Evolutionary conservation across 2,888 invertebrate genomes (phyloP), one percentile per base, ranked within the genome.

Genomic region (Lasioglossum marginatum): DNA sequence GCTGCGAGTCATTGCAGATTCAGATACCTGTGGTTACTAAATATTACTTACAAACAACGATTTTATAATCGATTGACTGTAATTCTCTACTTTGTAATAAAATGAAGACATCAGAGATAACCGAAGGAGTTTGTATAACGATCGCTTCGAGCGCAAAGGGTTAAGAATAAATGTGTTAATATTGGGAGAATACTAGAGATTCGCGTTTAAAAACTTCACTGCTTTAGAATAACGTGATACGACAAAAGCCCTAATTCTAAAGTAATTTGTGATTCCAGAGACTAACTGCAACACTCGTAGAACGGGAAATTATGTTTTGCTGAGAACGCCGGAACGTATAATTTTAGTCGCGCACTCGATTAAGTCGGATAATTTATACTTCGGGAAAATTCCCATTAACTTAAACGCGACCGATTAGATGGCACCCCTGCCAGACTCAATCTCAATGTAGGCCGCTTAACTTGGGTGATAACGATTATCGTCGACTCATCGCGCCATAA

Each of bases 401-500:
- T 85, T 78, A 80, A 75, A 83, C 57, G 73, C 76, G 73, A 52
- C 70, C 75, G 79, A 79, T 85, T 86, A 85, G 86, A 90, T 74
- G 85, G 86, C 89, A 81, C 78, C 82, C 82, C 71, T 81, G 74
- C 81, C 71, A 43, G 79, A 85, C 83, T 86, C 83, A 82, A 85
- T 86, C 87, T 88, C 83, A 85, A 88, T 88, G 88, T 81, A 75
- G 89, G 77, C 82, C 83, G 85, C 88, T 91, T 87, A 90, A 90
- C 87, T 91, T 85, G 82, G 81, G 83, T 87, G 88, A 91, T 91
- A 91, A 91, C 90, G 90, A 91, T 90, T 91, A 91, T 91, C 88
- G 91, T 82, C 88, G 87, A 90, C 90, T 91, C 90, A 90, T 91
- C 91, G 88, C 86, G 68, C 83, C 88, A 90, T 91, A 91, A 90